Conservation (phyloP, 2,888 invertebrate species). For the Ctenicera cuprea region DNA sequence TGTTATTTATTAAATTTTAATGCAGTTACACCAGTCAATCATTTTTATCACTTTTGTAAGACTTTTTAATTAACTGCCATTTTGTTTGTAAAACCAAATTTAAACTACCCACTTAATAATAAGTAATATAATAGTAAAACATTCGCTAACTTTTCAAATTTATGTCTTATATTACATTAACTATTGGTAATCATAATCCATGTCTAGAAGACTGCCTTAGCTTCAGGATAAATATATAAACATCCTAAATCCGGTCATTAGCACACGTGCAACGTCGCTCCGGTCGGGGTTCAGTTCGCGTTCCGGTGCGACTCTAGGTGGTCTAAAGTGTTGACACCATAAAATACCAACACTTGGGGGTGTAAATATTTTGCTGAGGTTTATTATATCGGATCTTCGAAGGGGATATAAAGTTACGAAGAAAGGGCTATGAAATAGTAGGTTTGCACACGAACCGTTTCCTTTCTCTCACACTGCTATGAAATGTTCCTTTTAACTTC, state of each 20-base stretch:
- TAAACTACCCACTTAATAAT: too few species aligned
- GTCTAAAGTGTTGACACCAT: conserved; percentile 44
- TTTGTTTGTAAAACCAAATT: too few species aligned
- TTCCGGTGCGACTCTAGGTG: conserved; percentile 29
- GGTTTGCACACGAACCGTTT: conserved; percentile 9
- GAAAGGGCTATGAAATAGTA: conserved; percentile 32
- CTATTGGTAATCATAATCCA: too few species aligned
- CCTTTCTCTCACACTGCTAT: background rate
- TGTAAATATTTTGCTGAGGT: conserved; percentile 44
- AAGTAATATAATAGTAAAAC: too few species aligned
- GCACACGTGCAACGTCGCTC: conserved; percentile 1
- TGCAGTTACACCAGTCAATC: too few species aligned
- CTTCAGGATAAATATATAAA: conserved; percentile 11
- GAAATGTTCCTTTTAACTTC: conserved; percentile 8
- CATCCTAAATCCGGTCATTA: conserved; percentile 22
- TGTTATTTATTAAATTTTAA: too few species aligned
- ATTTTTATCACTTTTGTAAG: too few species aligned
- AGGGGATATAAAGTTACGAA: conserved; percentile 39
- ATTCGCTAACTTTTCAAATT: too few species aligned
- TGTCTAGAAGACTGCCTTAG: background rate
- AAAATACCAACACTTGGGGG: conserved; percentile 46
- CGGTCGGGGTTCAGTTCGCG: conserved; percentile 18
- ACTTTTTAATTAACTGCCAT: too few species aligned
- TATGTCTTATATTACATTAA: too few species aligned
- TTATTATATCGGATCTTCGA: conserved; percentile 41